phyloP scores from a whole-genome alignment of 2,113 vertebrate species.

The Dicaeum eximium region DNA sequence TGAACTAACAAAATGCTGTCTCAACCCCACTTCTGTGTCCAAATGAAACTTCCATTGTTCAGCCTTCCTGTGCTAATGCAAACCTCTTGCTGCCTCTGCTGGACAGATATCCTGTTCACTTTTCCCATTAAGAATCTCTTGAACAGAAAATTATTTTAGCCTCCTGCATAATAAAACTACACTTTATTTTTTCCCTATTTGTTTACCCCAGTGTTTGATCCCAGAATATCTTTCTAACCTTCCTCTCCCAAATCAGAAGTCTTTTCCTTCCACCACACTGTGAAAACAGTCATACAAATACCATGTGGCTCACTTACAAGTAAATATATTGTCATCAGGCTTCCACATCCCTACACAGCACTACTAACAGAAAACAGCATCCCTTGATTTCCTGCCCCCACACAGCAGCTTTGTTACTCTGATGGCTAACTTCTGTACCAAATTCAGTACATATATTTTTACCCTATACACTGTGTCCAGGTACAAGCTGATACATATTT shows the following conservation, averaged over 20 bases:
- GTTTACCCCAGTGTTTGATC: background rate
- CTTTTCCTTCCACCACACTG: background rate
- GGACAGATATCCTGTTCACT: background rate
- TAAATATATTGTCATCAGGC: background rate
- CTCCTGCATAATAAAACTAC: background rate
- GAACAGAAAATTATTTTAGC: background rate
- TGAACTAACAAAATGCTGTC: background rate
- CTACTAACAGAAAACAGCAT: background rate
- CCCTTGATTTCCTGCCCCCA: background rate
- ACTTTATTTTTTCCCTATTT: background rate
- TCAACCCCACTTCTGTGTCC: background rate
- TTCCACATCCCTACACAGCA: background rate
- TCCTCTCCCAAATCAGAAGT: background rate
- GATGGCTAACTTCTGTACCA: background rate
- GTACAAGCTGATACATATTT: background rate
- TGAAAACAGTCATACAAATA: background rate
- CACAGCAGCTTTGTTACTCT: background rate
- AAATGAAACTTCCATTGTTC: background rate
- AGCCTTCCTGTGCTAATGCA: background rate
- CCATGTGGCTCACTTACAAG: background rate
- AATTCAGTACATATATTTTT: background rate
- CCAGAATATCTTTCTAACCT: background rate
- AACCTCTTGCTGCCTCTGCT: background rate
- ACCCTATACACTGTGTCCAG: background rate
- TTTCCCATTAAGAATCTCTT: background rate